These are phyloP conservation scores for Enteromius trimaculatus DNA, from an alignment of 2,797 vertebrate species.

Conservation along the genomic window DNA sequence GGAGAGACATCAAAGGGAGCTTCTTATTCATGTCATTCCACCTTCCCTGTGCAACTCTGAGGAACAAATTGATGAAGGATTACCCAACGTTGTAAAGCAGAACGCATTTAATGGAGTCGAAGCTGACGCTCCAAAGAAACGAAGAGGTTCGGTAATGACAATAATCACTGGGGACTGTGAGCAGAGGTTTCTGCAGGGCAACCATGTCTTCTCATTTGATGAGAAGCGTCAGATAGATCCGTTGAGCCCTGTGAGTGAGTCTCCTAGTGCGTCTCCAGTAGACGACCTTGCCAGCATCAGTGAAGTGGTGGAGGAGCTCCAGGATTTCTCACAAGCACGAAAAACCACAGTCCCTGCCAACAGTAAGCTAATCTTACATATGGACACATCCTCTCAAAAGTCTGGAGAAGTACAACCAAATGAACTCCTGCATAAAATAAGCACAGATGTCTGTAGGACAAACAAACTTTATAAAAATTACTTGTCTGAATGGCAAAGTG, in stretches of 20 bases:
- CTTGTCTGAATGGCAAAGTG: constrained; percentile 58
- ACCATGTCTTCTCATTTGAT: constrained; percentile 47
- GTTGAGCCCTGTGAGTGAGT: constrained; percentile 51
- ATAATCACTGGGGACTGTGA: constrained; percentile 67
- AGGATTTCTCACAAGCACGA: background rate
- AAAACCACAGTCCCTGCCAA: constrained; percentile 42
- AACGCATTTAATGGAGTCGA: constrained; percentile 39
- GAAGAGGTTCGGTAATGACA: constrained; percentile 67
- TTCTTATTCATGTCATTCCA: constrained; percentile 65
- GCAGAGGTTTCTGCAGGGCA: constrained; percentile 68
- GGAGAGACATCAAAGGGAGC: constrained; percentile 47
- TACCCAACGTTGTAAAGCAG: constrained; percentile 20
- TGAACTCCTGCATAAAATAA: constrained; percentile 58
- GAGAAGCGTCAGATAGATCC: constrained; percentile 51
- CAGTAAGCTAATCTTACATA: constrained; percentile 20
- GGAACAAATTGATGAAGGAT: constrained; percentile 62
- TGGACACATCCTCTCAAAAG: background rate
- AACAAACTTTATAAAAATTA: constrained; percentile 63
- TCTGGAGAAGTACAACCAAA: constrained; percentile 36
- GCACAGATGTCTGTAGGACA: constrained; percentile 49
- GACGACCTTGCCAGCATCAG: constrained; percentile 58
- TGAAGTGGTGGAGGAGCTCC: constrained; percentile 43
- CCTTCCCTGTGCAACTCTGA: constrained; percentile 66
- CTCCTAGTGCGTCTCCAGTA: constrained; percentile 56
- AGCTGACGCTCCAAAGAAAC: constrained; percentile 53